phyloP scores from a whole-genome alignment of 2,113 vertebrate genomes.

The Excalfactoria chinensis region DNA sequence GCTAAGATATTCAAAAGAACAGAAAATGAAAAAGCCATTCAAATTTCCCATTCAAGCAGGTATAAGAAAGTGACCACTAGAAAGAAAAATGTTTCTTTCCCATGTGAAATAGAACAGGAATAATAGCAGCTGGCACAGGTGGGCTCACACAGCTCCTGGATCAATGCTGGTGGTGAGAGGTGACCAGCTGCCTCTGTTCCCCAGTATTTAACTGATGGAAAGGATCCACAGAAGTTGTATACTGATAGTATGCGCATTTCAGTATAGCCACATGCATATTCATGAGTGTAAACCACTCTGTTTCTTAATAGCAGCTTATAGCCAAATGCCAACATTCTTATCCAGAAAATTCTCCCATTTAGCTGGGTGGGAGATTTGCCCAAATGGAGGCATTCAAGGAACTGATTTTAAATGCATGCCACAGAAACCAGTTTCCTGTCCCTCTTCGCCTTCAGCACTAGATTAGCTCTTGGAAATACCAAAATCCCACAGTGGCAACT shows the following conservation, averaged over 20 bases:
- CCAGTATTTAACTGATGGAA: conserved; percentile 4
- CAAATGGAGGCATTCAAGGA: conserved; percentile 36
- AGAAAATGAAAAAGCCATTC: neutral
- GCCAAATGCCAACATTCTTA: conserved; percentile 51
- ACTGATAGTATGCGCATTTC: conserved; percentile 44
- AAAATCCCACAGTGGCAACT: conserved; percentile 22
- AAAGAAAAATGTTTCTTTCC: neutral
- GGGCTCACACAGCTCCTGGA: neutral
- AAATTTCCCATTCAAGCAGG: neutral
- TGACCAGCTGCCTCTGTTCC: conserved; percentile 22
- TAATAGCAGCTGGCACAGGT: neutral
- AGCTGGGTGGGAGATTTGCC: conserved; percentile 62
- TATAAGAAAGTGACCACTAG: neutral
- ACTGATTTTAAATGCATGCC: conserved; percentile 48
- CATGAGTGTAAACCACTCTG: conserved; percentile 35
- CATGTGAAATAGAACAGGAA: neutral
- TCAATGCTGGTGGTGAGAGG: neutral
- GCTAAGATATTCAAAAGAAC: neutral
- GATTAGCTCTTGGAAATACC: conserved; percentile 35
- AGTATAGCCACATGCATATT: conserved; percentile 62
- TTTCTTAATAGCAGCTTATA: conserved; percentile 60
- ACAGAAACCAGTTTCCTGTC: conserved; percentile 40
- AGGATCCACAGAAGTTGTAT: neutral
- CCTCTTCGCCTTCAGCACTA: conserved; percentile 27
- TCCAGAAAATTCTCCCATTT: conserved; percentile 67